phyloP scores from a whole-genome alignment of 2,113 vertebrate genomes.

The Nothocercus nigrocapillus region DNA sequence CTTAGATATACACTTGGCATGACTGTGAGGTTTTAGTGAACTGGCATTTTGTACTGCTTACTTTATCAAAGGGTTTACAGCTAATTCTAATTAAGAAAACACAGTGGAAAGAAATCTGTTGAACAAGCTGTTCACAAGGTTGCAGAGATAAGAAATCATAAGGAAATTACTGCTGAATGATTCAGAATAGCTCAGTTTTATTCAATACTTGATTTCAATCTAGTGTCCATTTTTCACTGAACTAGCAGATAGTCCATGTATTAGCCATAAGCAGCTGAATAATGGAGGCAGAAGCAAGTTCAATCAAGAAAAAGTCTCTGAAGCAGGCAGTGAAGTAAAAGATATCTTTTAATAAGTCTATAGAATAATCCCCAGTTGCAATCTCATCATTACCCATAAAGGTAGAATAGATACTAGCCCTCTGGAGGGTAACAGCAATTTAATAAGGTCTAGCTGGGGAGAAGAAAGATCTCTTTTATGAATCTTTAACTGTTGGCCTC shows the following conservation, averaged over 20 bases:
- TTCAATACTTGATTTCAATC: background rate
- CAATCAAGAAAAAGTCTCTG: background rate
- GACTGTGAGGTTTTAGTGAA: background rate
- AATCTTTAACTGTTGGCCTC: background rate
- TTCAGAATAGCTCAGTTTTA: background rate
- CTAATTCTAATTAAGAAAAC: background rate
- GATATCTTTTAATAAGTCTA: background rate
- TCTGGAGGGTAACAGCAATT: background rate
- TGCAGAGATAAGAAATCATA: conserved; percentile 18
- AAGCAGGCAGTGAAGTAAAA: background rate
- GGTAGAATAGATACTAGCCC: background rate
- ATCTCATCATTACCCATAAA: background rate
- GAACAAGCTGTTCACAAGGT: background rate
- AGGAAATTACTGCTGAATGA: background rate
- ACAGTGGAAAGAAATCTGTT: background rate
- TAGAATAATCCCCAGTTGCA: background rate
- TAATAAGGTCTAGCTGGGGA: background rate
- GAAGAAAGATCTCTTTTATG: background rate
- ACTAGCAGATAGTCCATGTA: background rate
- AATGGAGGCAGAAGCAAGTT: background rate
- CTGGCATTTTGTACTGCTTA: rapidly evolving
- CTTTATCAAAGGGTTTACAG: background rate
- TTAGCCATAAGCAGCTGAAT: background rate
- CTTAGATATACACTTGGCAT: background rate
- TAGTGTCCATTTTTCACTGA: background rate